A percentile compares a stretch with the other conserved stretches of the same genome.
These are phyloP conservation scores for Muscicapa comitata DNA, from an alignment of 2,797 vertebrate species.

Conservation along the genomic window DNA sequence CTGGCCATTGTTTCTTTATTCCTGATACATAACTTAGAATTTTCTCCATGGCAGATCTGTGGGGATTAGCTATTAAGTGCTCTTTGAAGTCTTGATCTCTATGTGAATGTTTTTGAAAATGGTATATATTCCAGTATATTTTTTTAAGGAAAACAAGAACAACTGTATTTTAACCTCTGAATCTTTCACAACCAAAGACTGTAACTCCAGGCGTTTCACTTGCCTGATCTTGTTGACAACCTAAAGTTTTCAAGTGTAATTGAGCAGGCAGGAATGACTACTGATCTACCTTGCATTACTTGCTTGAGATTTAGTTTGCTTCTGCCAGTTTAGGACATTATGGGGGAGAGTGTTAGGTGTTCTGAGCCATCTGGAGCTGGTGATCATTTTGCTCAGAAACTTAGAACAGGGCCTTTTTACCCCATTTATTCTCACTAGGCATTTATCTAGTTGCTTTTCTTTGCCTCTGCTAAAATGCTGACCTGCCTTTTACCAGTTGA, in stretches of 20 bases:
- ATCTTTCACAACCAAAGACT: background rate
- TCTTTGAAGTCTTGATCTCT: background rate
- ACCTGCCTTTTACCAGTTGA: background rate
- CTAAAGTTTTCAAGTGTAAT: background rate
- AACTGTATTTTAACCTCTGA: background rate
- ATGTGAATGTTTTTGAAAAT: background rate
- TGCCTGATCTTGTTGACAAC: background rate
- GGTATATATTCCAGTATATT: background rate
- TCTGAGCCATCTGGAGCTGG: background rate
- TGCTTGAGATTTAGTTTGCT: background rate
- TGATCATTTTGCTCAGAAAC: background rate
- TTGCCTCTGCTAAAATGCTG: background rate
- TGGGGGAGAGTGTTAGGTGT: background rate
- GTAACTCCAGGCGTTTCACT: background rate
- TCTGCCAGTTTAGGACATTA: background rate
- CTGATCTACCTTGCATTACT: background rate
- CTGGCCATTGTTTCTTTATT: background rate
- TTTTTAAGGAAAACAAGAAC: background rate
- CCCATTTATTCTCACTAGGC: background rate
- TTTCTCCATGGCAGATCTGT: background rate
- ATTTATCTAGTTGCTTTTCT: background rate
- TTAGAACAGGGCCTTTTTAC: background rate
- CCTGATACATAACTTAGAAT: background rate
- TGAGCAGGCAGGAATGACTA: background rate
- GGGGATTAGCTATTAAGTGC: background rate